Percentiles rank a stretch among this genome's conserved stretches.
Evolutionary conservation across 2,797 vertebrate genomes (phyloP).

Genomic region (Crypturellus tataupa): DNA sequence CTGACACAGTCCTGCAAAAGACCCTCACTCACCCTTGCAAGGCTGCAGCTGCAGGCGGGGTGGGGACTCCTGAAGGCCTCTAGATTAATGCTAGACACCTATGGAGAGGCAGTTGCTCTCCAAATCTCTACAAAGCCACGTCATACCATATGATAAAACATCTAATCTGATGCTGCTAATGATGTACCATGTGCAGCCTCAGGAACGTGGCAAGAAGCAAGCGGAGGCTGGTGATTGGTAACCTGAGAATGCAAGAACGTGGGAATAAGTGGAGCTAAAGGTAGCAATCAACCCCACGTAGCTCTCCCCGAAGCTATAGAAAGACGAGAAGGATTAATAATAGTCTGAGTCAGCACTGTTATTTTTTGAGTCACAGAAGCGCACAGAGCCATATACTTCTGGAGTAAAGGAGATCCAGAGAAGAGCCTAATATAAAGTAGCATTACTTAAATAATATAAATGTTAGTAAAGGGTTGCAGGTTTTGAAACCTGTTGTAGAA

Average conservation of each 20-base stretch:
- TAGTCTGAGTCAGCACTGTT: neutral
- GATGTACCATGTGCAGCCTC: rapidly evolving
- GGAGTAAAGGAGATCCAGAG: neutral
- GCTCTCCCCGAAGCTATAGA: conserved; percentile 23
- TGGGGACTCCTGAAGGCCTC: neutral
- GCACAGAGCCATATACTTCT: neutral
- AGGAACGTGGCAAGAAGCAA: neutral
- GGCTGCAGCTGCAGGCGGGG: neutral
- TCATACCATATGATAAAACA: neutral
- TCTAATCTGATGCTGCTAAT: neutral
- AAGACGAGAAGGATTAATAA: neutral
- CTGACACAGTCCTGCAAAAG: neutral
- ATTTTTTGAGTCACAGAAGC: neutral
- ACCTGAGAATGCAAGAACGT: neutral
- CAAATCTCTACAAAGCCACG: neutral
- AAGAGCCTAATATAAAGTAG: neutral
- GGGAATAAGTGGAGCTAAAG: rapidly evolving
- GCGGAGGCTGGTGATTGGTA: neutral
- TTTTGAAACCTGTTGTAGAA: conserved; percentile 26
- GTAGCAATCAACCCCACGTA: neutral
- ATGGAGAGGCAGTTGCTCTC: neutral
- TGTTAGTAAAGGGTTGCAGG: conserved; percentile 20
- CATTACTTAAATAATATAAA: conserved; percentile 18
- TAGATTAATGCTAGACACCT: neutral
- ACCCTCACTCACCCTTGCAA: neutral